These are phyloP conservation scores for Drosophila prostipennis DNA, from an alignment of 2,888 invertebrate species.

Conservation along the genomic window DNA sequence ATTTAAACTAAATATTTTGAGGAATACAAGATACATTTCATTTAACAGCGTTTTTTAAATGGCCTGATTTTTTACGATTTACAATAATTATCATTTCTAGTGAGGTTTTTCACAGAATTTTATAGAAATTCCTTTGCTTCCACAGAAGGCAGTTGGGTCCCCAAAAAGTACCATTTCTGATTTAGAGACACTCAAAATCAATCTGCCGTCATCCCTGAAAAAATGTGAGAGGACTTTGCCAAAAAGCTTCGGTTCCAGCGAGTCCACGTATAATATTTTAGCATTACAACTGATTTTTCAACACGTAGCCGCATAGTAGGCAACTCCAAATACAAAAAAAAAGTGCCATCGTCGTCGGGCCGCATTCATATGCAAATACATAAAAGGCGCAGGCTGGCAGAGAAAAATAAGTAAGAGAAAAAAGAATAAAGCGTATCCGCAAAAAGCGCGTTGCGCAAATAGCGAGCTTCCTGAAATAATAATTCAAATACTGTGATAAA, in stretches of 20 bases:
- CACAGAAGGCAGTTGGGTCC: neutral
- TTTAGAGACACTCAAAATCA: constrained; percentile 32
- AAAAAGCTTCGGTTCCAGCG: constrained; percentile 27
- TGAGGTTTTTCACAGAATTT: neutral
- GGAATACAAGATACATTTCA: no score
- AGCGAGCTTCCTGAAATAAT: constrained; percentile 83
- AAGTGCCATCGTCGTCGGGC: constrained; percentile 58
- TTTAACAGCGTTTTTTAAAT: no score
- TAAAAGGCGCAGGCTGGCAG: constrained; percentile 50
- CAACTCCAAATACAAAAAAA: constrained; percentile 49
- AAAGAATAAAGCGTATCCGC: constrained; percentile 65
- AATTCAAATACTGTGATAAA: constrained; percentile 82
- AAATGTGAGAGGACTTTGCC: constrained; percentile 28
- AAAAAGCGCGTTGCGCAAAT: constrained; percentile 82
- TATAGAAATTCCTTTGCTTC: neutral
- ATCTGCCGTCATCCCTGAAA: constrained; percentile 42
- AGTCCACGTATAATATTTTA: constrained; percentile 71
- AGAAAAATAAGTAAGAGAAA: constrained; percentile 20
- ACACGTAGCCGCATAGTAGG: constrained; percentile 68
- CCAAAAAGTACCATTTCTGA: neutral
- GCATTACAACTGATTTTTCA: constrained; percentile 74
- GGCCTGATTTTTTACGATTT: no score
- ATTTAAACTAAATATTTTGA: no score
- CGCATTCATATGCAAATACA: constrained; percentile 80
- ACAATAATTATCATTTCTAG: neutral